Base-by-base conservation (phyloP, 2,888 invertebrate species). In the Drosophila mimetica region DNA sequence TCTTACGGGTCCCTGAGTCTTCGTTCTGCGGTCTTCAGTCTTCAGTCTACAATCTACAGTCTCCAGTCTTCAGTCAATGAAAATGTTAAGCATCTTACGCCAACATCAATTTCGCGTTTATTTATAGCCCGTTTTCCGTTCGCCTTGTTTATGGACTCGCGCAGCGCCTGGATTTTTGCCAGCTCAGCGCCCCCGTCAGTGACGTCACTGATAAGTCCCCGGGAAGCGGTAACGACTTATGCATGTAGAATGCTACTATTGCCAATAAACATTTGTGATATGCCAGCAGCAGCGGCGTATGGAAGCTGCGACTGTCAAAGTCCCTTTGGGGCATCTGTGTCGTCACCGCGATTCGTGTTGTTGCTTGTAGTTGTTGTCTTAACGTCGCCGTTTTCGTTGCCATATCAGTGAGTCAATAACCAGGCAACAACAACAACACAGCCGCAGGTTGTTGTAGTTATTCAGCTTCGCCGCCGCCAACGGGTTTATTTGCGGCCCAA, bases 21-120 rank as follows among this genome's bases (percentile, higher is more conserved):
- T 64, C 74, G 64, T 83, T 84, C 20, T 4, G 2, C 2, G 4
- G 20, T 20, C 20, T 20, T 20, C 20, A 20, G 20, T 7, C 7
- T 25, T 25, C 6, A 25, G 25, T 25, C 25, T 7, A 6, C 0
- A 25, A 7, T 25, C 25, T 25, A 6, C 7, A 16, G 36, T 36
- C n/a, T 13, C 36, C 14, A 7, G 30, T 48, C 63, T 69, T 64
- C 74, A 80, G 64, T 83, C 84, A 82, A 82, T 85, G 77, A 79
- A 83, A 82, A 72, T 77, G 79, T 82, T 76, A 66, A 70, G 71
- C 76, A 81, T 82, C 76, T 82, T 76, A 79, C 71, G 67, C 85
- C 76, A 85, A 82, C 79, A 77, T 76, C 76, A 79, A 85, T 79
- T 79, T 76, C 20, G 69, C 60, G 76, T 82, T 82, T 85, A 84